Conservation (phyloP, 2,888 invertebrate species). For the Pyrocoelia pectoralis region DNA sequence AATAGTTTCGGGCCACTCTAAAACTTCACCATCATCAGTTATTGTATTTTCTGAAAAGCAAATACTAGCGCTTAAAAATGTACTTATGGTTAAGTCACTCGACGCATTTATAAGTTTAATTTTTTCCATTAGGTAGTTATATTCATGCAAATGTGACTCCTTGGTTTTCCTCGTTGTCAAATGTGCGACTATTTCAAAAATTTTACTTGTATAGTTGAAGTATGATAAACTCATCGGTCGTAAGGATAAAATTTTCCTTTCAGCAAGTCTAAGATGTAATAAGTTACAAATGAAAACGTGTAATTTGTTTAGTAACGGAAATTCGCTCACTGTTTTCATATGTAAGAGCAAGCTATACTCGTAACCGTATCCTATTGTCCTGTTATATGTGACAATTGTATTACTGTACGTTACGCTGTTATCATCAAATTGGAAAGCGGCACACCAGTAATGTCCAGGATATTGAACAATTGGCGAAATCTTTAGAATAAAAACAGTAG, state of each 20-base stretch:
- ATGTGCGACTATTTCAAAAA: constrained; percentile 13
- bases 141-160: background rate
- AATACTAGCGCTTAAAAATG: background rate
- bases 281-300: background rate
- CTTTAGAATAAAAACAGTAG: background rate
- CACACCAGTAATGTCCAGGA: constrained; percentile 39
- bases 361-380: background rate
- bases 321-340: background rate
- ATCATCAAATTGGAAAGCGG: constrained; percentile 32
- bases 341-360: constrained; percentile 12
- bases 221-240: constrained; percentile 11
- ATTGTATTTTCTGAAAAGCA: constrained; percentile 5
- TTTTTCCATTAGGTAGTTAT: background rate
- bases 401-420: constrained; percentile 24
- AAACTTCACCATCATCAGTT: constrained; percentile 2
- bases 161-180: constrained; percentile 13
- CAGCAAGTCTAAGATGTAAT: background rate
- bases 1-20: constrained; percentile 59
- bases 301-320: constrained; percentile 3
- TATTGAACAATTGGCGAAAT: background rate
- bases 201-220: background rate
- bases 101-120: background rate
- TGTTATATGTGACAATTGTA: constrained; percentile 23
- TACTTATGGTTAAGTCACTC: background rate
- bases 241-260: background rate